Percentiles rank a stretch among this genome's conserved stretches.
Conservation (phyloP, 2,888 invertebrate genomes). For the Campopleginae sp. region DNA sequence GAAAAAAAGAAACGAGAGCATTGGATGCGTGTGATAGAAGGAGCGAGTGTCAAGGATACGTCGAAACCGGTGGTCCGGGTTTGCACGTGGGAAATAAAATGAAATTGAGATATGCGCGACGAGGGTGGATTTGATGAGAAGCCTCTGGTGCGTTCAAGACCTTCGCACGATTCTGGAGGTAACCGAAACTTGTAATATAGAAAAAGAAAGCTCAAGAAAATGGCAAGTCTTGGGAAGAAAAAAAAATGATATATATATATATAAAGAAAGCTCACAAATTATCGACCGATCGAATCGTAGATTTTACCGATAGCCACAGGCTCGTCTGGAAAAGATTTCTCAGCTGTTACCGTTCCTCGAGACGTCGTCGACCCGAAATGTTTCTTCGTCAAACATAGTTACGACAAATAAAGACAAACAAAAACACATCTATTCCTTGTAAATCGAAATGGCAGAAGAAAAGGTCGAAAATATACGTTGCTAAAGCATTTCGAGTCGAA, state of each 20-base stretch:
- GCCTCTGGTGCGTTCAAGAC: constrained; percentile 8
- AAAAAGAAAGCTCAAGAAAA: constrained; percentile 49
- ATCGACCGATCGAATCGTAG: constrained; percentile 74
- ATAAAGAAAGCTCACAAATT: constrained; percentile 12
- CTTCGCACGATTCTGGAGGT: constrained; percentile 18
- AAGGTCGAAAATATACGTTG: neutral
- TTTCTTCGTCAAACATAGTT: constrained; percentile 21
- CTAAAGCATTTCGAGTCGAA: constrained; percentile 32
- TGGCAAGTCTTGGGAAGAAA: neutral
- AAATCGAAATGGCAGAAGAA: neutral
- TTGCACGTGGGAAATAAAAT: constrained; percentile 30
- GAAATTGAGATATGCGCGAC: constrained; percentile 3
- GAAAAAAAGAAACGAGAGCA: constrained; percentile 62
- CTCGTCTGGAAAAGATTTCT: constrained; percentile 72
- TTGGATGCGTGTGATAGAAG: constrained; percentile 12
- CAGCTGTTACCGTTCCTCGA: constrained; percentile 63
- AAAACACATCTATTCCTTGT: constrained; percentile 49
- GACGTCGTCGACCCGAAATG: constrained; percentile 62
- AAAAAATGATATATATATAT: neutral
- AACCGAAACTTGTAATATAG: constrained; percentile 65
- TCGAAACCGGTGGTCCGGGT: constrained; percentile 11
- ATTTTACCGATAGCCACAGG: constrained; percentile 70
- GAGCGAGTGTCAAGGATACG: constrained; percentile 26
- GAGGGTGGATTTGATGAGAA: neutral
- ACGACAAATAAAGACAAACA: constrained; percentile 16